Conservation (phyloP, 2,888 invertebrate species). For the Sarcophaga variegata region DNA sequence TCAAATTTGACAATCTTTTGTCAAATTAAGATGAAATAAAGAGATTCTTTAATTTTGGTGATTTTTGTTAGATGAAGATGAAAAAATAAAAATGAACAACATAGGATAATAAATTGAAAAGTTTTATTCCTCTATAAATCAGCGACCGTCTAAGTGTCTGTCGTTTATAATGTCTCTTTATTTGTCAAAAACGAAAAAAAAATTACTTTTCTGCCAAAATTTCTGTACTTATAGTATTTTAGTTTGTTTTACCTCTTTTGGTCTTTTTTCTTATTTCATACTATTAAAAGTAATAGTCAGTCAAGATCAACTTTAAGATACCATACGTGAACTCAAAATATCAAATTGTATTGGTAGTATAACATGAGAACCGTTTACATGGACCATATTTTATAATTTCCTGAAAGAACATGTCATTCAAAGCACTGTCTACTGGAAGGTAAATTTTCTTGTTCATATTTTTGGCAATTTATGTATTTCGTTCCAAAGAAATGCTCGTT, state of each 20-base stretch:
- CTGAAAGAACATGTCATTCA: no score
- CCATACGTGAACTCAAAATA: no score
- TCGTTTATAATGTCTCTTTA: not conserved
- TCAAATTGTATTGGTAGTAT: no score
- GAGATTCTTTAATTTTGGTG: not conserved
- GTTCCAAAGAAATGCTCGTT: no score
- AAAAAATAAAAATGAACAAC: not conserved
- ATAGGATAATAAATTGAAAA: constrained; percentile 69
- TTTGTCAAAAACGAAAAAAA: constrained; percentile 38
- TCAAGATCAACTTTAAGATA: no score
- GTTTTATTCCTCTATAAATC: constrained; percentile 48
- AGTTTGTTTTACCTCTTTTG: constrained; percentile 12
- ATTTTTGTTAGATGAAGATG: not conserved
- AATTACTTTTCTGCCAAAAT: not conserved
- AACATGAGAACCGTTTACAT: rapidly evolving
- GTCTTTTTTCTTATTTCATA: not conserved
- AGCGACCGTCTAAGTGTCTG: not conserved
- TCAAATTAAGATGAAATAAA: not conserved
- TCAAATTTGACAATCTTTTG: not conserved
- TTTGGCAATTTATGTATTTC: no score
- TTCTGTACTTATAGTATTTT: constrained; percentile 20
- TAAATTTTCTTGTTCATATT: no score
- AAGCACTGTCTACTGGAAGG: no score
- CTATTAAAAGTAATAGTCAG: not conserved
- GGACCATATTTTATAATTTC: no score